Base-by-base conservation (phyloP, 2,113 vertebrate genomes). In the Dermatemys mawii region DNA sequence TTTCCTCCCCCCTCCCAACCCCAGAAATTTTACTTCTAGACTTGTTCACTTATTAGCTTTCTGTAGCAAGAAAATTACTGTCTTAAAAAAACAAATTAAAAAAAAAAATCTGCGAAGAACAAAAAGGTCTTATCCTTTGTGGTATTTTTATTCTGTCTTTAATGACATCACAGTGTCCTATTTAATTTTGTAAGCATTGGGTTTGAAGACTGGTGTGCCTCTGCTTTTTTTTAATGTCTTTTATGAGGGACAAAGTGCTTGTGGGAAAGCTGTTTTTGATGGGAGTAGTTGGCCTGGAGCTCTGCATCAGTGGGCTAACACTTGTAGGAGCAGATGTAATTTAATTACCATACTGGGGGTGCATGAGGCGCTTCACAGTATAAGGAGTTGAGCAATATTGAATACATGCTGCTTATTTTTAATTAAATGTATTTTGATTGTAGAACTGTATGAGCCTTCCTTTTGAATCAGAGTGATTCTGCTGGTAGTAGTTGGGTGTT, bases 281-380 rank as follows among this genome's bases (percentile, higher is more conserved):
- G 86, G 94, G 89, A 26, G 14, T 0, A 81, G 67, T 63, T 73
- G 63, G 73, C 87, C 92, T 1, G 81, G 63, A 86, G 95, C 92
- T 94, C 48, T 0, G 51, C 84, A 41, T 44, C 7, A 2, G 48
- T 87, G 97, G 92, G 88, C 86, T 94, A 5, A 0, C 88, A 29
- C 96, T 96, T 91, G 94, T 93, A 0, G 1, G 91, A 91, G 93
- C 97, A 92, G 91, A 93, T 93, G 94, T 70, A 35, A 50, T 87
- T 88, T 75, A 85, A 91, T 92, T 90, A 78, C 86, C 0, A 4
- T 82, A 46, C 67, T 55, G 0, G 50, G 89, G 85, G 83, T 0
- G 1, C 51, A 0, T 3, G 60, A 85, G 86, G 75, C 1, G 1
- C 91, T 96, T 78, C 0, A 1, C 2, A 1, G 53, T 24, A 2